Conservation (phyloP, 37 sponge, comb jelly and placozoan genomes). For the Mnemiopsis leidyi region DNA sequence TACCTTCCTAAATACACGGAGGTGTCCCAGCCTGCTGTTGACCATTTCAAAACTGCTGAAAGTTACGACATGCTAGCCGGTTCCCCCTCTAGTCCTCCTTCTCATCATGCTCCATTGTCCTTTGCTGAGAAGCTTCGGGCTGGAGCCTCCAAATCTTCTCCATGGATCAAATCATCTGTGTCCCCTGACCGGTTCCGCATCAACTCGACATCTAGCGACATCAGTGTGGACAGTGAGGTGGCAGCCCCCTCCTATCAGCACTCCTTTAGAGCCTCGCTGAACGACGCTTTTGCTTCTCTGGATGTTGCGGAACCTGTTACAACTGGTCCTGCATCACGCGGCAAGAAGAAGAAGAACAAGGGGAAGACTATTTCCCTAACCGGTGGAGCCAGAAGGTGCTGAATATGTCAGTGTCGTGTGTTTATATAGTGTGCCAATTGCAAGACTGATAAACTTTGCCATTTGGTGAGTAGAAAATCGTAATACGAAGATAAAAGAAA, state of each 20-base stretch:
- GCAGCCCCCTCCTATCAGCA: slow-evolving; percentile 30
- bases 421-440: neutral
- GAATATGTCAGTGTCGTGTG: neutral
- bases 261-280: slow-evolving; percentile 31
- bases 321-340: neutral
- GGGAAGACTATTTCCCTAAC: slow-evolving; percentile 53
- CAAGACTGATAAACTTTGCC: neutral
- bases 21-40: neutral
- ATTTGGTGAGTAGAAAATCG: neutral
- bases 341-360: slow-evolving; percentile 34
- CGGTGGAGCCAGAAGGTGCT: slow-evolving; percentile 34
- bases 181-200: neutral
- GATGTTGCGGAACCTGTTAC: neutral
- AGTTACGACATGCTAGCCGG: neutral
- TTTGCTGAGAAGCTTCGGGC: slow-evolving; percentile 64
- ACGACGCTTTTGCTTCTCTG: slow-evolving; percentile 55
- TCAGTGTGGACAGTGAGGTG: neutral
- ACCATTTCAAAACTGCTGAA: slow-evolving; percentile 36
- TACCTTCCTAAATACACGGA: slow-evolving; percentile 10
- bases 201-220: slow-evolving; percentile 42
- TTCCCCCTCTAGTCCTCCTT: neutral
- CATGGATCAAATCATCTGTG: neutral
- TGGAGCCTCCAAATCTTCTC: neutral
- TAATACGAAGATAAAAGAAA: neutral
- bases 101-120: neutral